Evolutionary conservation across 2,888 invertebrate species (phyloP).

Genomic region (Mythimna albipuncta): DNA sequence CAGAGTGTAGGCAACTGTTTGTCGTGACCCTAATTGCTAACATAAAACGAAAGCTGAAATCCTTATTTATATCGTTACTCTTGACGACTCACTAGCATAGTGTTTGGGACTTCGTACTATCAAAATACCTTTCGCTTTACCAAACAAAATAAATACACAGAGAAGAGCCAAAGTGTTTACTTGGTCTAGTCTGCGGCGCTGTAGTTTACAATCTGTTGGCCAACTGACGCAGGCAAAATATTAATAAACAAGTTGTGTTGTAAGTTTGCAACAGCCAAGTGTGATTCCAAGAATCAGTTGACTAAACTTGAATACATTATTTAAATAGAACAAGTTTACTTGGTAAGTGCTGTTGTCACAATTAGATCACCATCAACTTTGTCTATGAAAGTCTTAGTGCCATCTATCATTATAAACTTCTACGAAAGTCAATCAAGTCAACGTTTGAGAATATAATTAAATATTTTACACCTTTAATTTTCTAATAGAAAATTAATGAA

Average conservation of each 20-base stretch:
- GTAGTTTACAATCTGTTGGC: constrained; percentile 38
- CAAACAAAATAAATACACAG: constrained; percentile 17
- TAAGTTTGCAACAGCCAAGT: constrained; percentile 25
- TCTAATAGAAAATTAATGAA: constrained; percentile 37
- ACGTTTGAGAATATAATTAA: constrained; percentile 31
- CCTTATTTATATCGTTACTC: constrained; percentile 44
- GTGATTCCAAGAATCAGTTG: constrained; percentile 34
- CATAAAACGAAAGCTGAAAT: constrained; percentile 26
- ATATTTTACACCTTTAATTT: constrained; percentile 22
- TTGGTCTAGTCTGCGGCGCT: constrained; percentile 6
- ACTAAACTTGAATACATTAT: constrained; percentile 35
- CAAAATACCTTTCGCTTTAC: constrained; percentile 20
- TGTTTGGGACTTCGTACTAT: constrained; percentile 14
- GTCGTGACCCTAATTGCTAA: constrained; percentile 48
- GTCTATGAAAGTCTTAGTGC: constrained; percentile 36
- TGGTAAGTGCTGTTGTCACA: constrained; percentile 35
- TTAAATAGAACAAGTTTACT: constrained; percentile 33
- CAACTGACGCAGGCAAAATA: constrained; percentile 37
- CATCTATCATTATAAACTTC: constrained; percentile 48
- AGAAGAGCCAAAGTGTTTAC: constrained; percentile 29
- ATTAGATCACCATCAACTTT: constrained; percentile 40
- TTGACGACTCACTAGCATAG: constrained; percentile 38
- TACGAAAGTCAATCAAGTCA: constrained; percentile 35
- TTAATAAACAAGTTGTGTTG: constrained; percentile 31
- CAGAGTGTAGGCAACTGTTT: constrained; percentile 4